Evolutionary conservation across 2,888 invertebrate genomes (phyloP).

Genomic region (Caenorhabditis sp.): DNA sequence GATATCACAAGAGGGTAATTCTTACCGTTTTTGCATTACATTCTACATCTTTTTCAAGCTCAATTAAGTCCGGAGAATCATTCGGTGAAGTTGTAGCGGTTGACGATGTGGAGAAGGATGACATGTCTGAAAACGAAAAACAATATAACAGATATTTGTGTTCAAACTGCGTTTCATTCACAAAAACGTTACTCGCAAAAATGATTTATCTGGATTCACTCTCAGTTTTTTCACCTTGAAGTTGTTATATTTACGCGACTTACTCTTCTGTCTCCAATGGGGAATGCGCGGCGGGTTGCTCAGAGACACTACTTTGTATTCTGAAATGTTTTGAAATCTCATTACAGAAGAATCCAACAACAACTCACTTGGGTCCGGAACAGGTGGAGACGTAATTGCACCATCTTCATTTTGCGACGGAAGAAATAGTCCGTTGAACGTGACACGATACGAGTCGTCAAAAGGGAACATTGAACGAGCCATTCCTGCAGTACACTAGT

Average conservation of each 20-base stretch:
- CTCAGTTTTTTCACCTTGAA: too few species aligned
- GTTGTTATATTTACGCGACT: too few species aligned
- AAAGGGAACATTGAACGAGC: conserved; percentile 36
- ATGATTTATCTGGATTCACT: too few species aligned
- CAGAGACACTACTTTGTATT: not conserved
- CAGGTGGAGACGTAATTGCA: not conserved
- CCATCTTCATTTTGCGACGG: conserved; percentile 30
- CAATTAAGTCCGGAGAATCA: too few species aligned
- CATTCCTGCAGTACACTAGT: conserved; percentile 15
- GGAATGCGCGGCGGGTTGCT: too few species aligned
- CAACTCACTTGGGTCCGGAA: conserved; percentile 8
- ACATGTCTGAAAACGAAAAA: not conserved
- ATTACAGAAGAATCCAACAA: not conserved
- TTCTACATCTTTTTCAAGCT: too few species aligned
- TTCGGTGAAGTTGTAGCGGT: too few species aligned
- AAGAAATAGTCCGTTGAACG: conserved; percentile 25
- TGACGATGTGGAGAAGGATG: not conserved
- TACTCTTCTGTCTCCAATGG: too few species aligned
- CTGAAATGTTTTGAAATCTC: not conserved
- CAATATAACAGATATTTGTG: not conserved
- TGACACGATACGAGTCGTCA: conserved; percentile 22
- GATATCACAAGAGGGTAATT: too few species aligned
- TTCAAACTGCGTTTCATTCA: conserved; percentile 17
- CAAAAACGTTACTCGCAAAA: conserved; percentile 11
- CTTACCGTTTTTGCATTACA: too few species aligned